Evolutionary conservation across 2,113 vertebrate genomes (phyloP), one percentile per base, ranked within the genome.

Genomic region (Mus spicilegus): DNA sequence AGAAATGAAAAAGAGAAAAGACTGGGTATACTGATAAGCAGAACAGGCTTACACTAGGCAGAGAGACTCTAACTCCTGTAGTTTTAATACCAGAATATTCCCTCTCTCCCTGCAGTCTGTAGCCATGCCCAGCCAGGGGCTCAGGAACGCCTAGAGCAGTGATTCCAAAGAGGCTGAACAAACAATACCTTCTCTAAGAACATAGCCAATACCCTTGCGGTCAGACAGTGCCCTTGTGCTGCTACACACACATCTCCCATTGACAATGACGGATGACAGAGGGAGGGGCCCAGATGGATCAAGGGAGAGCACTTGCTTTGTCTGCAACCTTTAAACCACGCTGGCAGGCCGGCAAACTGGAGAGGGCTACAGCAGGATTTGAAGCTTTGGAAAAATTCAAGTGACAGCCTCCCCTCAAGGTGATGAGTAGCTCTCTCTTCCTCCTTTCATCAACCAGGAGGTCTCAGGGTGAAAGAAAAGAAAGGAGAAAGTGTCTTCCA

Each of bases 231-330:
- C 95, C 96, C 97, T 95, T 82, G 86, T 42, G 72, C 6, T 0
- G 73, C 88, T 90, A 90, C 94, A 97, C 95, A 97, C 13, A 95
- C 81, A 73, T 95, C 93, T 97, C 94, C 70, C 92, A 19, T 26
- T 96, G 93, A 97, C 97, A 97, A 81, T 97, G 97, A 96, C 92
- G 54, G 93, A 97, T 97, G 96, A 81, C 67, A 82, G 95, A 96
- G 42, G 81, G 95, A 95, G 81, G 85, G 85, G 93, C 89, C 89
- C 95, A 73, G 80, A 95, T 77, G 90, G 87, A 94, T 96, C 76
- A 4, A 72, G 93, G 67, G 76, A n/a, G 88, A 94, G 70, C 67
- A 1, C 85, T 89, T 42, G 90, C 96, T 96, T 96, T 97, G 95
- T 96, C 67, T 97, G 92, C 92, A 93, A 70, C 92, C 92, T 96